These are phyloP conservation scores for Homarus gammarus DNA, from an alignment of 2,888 invertebrate genomes.

Conservation along the genomic window DNA sequence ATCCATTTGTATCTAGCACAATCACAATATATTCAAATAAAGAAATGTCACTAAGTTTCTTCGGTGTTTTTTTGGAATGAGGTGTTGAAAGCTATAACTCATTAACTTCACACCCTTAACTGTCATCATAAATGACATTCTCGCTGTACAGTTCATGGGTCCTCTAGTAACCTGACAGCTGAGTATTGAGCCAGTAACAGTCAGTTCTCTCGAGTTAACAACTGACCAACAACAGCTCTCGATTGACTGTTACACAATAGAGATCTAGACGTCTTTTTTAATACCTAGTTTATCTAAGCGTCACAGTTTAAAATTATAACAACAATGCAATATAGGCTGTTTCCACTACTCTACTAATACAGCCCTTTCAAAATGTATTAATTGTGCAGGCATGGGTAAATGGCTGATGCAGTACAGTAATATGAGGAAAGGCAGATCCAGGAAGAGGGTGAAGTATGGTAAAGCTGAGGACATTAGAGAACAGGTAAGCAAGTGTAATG, in stretches of 20 bases:
- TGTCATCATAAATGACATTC: neutral
- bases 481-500: too few relatives aligned
- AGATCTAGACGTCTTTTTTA: conserved; percentile 10
- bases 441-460: neutral
- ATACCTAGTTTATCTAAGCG: neutral
- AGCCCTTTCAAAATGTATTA: conserved; percentile 4
- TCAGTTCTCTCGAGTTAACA: neutral
- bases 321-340: neutral
- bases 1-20: neutral
- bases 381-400: conserved; percentile 10
- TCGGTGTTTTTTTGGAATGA: neutral
- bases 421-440: neutral
- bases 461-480: too few relatives aligned
- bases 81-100: neutral
- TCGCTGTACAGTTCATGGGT: neutral
- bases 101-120: neutral
- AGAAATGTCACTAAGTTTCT: neutral
- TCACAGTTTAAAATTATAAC: conserved; percentile 15
- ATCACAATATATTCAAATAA: neutral
- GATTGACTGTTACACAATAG: conserved; percentile 9
- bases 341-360: neutral
- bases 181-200: conserved; percentile 27
- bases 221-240: neutral
- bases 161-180: conserved; percentile 15
- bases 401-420: neutral